Evolutionary conservation across 2,113 vertebrate genomes (phyloP).

Genomic region (Lethenteron camtschaticum): DNA sequence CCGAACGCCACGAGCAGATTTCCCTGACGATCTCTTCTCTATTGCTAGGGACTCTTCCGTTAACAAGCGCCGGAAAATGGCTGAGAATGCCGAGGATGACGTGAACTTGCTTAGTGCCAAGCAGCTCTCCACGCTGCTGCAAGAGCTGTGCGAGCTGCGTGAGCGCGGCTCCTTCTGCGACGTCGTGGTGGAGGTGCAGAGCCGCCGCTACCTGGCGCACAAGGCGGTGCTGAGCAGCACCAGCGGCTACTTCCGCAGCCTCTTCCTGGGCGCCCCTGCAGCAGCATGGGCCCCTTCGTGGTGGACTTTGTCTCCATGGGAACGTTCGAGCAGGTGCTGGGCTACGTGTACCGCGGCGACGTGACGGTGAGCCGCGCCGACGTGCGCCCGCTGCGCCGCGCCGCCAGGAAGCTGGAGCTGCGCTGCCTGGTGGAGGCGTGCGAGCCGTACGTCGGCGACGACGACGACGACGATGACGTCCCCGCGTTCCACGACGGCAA

Average conservation of each 20-base stretch:
- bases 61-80: no score
- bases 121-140: not conserved
- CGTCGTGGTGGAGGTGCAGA: slow-evolving; percentile 2
- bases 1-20: no score
- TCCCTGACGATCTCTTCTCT: no score
- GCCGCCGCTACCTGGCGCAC: slow-evolving; percentile 4
- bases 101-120: no score
- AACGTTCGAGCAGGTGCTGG: slow-evolving; percentile 3
- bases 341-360: not conserved
- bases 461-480: not conserved
- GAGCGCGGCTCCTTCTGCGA: slow-evolving; percentile 5
- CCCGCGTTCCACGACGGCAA: not conserved
- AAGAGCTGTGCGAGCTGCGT: slow-evolving; percentile 1
- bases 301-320: not conserved
- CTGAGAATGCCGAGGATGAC: no score
- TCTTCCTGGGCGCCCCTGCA: not conserved
- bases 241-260: slow-evolving; percentile 2
- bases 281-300: slow-evolving; percentile 1
- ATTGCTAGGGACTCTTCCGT: no score
- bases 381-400: not conserved
- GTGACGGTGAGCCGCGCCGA: not conserved
- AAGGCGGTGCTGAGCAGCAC: slow-evolving; percentile 6
- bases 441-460: not conserved
- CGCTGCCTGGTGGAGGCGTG: not conserved
- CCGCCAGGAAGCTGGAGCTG: not conserved